Conservation (phyloP, 1,140 invertebrate genomes). For the Temnothorax longispinosus region DNA sequence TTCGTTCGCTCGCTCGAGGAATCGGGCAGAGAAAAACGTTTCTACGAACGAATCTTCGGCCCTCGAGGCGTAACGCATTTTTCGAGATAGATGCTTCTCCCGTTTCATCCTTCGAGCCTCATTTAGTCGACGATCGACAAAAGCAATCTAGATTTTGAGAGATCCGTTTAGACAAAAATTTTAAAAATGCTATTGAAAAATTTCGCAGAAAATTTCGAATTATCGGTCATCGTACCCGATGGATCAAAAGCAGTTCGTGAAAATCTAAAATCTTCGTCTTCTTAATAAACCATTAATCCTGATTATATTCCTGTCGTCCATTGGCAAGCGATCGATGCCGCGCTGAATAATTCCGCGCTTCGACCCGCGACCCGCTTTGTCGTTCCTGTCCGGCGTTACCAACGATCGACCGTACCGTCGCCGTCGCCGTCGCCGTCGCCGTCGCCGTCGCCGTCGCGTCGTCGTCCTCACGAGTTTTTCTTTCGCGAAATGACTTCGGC, state of each 20-base stretch:
- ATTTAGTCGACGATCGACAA: not conserved
- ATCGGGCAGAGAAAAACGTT: constrained; percentile 54
- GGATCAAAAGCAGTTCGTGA: not conserved
- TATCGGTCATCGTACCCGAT: not conserved
- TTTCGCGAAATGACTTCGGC: constrained; percentile 30
- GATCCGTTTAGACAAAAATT: not conserved
- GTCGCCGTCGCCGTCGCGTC: constrained; percentile 10
- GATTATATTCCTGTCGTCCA: constrained; percentile 17
- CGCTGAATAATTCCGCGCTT: constrained; percentile 60
- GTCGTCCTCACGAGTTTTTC: constrained; percentile 23
- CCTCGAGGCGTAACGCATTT: constrained; percentile 20
- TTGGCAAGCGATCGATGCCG: constrained; percentile 35
- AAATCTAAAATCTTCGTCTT: not conserved
- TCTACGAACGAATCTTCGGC: constrained; percentile 39
- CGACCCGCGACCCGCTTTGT: constrained; percentile 59
- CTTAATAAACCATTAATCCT: not conserved
- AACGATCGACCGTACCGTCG: constrained; percentile 46
- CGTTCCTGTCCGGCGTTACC: not conserved
- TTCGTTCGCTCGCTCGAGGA: not conserved
- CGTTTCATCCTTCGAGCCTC: not conserved
- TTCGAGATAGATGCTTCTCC: constrained; percentile 9
- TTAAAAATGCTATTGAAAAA: not conserved
- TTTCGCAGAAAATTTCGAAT: not conserved
- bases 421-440: constrained; percentile 14
- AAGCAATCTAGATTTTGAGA: not conserved